phyloP scores from a whole-genome alignment of 2,888 invertebrate species.

The Galeopsomyia nigrocyanea region DNA sequence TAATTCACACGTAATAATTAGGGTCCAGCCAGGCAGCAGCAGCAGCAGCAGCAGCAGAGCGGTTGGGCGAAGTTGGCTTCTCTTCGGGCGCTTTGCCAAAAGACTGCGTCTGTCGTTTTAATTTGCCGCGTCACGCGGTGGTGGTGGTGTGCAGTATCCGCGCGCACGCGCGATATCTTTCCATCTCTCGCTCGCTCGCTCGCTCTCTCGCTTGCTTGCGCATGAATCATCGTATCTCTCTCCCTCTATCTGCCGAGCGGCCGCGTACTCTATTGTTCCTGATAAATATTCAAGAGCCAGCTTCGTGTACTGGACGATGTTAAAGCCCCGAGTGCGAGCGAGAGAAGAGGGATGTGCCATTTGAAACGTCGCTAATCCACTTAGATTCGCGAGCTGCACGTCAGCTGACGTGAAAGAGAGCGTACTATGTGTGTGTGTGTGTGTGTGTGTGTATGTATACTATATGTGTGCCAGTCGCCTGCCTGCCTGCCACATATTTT shows the following conservation, averaged over 20 bases:
- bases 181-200: slow-evolving; percentile 1
- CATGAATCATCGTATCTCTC: slow-evolving; percentile 40
- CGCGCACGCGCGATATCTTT: not conserved
- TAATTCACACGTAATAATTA: slow-evolving; percentile 45
- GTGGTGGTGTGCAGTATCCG: too few species aligned
- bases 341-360: not conserved
- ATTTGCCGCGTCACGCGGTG: slow-evolving; percentile 22
- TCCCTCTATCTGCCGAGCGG: not conserved
- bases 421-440: too few species aligned
- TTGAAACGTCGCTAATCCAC: slow-evolving; percentile 39
- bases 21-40: slow-evolving; percentile 4
- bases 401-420: not conserved
- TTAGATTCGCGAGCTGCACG: slow-evolving; percentile 37
- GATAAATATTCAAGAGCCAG: slow-evolving; percentile 40
- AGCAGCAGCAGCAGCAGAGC: slow-evolving; percentile 20
- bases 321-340: not conserved
- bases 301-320: slow-evolving; percentile 8
- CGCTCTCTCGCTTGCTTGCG: slow-evolving; percentile 6
- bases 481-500: slow-evolving; percentile 1
- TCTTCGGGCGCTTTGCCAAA: not conserved
- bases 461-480: too few species aligned
- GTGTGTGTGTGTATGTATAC: too few species aligned
- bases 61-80: not conserved
- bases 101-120: slow-evolving; percentile 38
- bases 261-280: slow-evolving; percentile 14